Evolutionary conservation across 92 coral and sea anemone genomes (phyloP).

Genomic region (Phenganax marumi): DNA sequence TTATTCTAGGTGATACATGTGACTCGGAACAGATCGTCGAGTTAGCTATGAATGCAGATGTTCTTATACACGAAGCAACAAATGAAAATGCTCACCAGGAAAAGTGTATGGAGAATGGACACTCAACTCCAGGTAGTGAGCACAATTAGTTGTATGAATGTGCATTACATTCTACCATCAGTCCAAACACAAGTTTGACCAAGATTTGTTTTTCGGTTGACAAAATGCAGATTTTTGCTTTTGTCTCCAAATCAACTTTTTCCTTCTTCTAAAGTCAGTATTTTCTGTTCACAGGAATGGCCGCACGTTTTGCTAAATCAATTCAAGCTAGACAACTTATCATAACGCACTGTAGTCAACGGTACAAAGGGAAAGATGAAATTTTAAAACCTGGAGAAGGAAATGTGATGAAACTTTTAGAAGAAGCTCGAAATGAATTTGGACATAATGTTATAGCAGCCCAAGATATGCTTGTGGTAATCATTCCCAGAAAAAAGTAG

Average conservation of each 20-base stretch:
- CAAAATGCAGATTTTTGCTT: too few relatives aligned
- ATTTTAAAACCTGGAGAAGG: constrained; percentile 41
- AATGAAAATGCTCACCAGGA: constrained; percentile 78
- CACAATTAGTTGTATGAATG: not conserved
- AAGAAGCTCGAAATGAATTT: constrained; percentile 66
- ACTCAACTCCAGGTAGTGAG: constrained; percentile 89
- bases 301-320: constrained; percentile 69
- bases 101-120: constrained; percentile 82
- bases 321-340: constrained; percentile 72
- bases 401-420: constrained; percentile 58
- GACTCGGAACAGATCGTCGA: constrained; percentile 64
- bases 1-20: constrained; percentile 88
- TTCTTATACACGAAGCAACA: constrained; percentile 91
- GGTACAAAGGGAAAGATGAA: constrained; percentile 66
- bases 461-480: constrained; percentile 69
- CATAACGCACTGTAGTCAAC: constrained; percentile 93
- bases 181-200: not conserved
- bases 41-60: constrained; percentile 69
- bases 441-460: constrained; percentile 73
- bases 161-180: not conserved
- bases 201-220: not conserved
- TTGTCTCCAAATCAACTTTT: not conserved
- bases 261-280: not conserved
- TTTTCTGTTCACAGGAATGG: constrained; percentile 70
- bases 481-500: constrained; percentile 32